Percentiles rank a stretch among this genome's conserved stretches.
Conservation (phyloP, 2,113 vertebrate genomes). For the Apistogramma diplotaenia region DNA sequence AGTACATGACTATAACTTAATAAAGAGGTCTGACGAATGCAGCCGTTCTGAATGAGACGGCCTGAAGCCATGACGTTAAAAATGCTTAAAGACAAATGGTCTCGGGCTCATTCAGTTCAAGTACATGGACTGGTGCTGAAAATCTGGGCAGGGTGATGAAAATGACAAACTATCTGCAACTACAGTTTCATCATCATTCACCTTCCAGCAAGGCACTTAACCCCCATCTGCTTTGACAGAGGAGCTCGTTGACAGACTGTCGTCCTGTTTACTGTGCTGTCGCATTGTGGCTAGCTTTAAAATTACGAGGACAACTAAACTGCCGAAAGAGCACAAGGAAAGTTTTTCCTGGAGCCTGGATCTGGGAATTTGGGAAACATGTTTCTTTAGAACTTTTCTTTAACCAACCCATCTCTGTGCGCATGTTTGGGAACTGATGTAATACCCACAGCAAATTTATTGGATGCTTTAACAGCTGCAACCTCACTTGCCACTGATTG, state of each 20-base stretch:
- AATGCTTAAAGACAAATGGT: conserved; percentile 19
- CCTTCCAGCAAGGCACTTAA: conserved; percentile 44
- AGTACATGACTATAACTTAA: conserved; percentile 5
- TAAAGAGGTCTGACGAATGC: conserved; percentile 18
- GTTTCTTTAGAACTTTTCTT: not conserved
- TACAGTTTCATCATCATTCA: conserved; percentile 19
- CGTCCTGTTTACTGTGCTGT: not conserved
- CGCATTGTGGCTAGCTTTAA: not conserved
- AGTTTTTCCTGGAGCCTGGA: not conserved
- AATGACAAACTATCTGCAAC: conserved; percentile 16
- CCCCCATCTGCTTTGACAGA: conserved; percentile 40
- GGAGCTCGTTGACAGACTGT: conserved; percentile 19
- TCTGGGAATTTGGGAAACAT: not conserved
- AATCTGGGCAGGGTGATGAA: not conserved
- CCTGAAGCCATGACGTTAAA: not conserved
- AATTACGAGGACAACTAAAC: not conserved
- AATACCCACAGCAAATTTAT: no score
- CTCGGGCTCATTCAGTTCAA: conserved; percentile 22
- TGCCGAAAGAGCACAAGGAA: not conserved
- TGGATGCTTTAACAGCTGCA: not conserved
- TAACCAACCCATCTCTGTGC: not conserved
- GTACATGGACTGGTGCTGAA: conserved; percentile 4
- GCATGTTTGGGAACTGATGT: not conserved
- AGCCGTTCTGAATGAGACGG: conserved; percentile 12
- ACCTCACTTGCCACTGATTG: not conserved